These are phyloP conservation scores for Pitangus sulphuratus DNA, from an alignment of 2,797 vertebrate genomes.

Conservation along the genomic window DNA sequence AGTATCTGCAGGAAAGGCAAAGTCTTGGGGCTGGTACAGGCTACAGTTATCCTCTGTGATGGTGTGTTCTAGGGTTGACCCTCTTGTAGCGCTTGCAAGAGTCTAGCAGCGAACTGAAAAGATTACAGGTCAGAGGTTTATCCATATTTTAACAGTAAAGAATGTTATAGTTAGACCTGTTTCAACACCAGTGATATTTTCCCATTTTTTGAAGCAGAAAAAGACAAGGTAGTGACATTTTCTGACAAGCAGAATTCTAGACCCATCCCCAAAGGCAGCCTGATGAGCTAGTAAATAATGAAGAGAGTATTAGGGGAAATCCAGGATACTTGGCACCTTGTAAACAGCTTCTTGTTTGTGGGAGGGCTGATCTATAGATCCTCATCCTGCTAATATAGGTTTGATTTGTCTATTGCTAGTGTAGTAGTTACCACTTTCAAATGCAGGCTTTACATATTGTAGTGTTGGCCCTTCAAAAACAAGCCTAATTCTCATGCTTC, in stretches of 20 bases:
- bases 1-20: neutral
- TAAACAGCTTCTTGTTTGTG: neutral
- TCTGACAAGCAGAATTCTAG: neutral
- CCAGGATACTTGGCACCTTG: neutral
- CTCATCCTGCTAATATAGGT: neutral
- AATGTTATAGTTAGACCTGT: neutral
- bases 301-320: neutral
- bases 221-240: neutral
- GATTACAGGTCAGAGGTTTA: neutral
- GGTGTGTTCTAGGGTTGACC: neutral
- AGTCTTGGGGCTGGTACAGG: neutral
- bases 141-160: neutral
- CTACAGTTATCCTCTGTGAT: neutral
- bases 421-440: neutral
- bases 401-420: neutral
- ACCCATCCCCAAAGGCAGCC: neutral
- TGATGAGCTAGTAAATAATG: neutral
- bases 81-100: neutral
- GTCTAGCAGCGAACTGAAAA: neutral
- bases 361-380: neutral
- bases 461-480: neutral
- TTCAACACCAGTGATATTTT: neutral
- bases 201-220: neutral
- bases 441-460: neutral
- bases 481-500: neutral